Evolutionary conservation across 2,888 invertebrate genomes (phyloP).

Genomic region (Cheilosia vernalis): DNA sequence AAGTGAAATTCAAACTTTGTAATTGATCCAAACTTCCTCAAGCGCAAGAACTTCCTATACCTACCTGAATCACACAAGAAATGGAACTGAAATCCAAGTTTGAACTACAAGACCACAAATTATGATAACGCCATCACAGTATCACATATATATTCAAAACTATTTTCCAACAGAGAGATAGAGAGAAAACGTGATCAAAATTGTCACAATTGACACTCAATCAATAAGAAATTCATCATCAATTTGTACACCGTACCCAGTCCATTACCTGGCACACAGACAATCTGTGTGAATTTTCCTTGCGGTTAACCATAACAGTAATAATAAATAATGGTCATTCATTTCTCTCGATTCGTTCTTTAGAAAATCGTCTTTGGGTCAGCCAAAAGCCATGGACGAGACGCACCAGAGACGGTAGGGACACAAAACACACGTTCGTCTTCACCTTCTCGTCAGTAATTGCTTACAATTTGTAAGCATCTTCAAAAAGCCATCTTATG

Average conservation of each 20-base stretch:
- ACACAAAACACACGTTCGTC: slow-evolving; percentile 39
- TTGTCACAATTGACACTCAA: slow-evolving; percentile 60
- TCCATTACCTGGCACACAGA: slow-evolving; percentile 31
- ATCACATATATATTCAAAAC: not conserved
- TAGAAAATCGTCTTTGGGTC: slow-evolving; percentile 26
- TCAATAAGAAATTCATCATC: slow-evolving; percentile 65
- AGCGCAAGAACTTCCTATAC: not conserved
- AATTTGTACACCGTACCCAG: slow-evolving; percentile 41
- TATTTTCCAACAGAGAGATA: not conserved
- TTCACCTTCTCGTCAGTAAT: slow-evolving; percentile 58
- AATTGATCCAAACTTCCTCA: too few relatives aligned
- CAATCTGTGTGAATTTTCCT: slow-evolving; percentile 71
- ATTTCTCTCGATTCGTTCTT: slow-evolving; percentile 29
- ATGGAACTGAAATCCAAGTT: not conserved
- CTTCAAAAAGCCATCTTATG: slow-evolving; percentile 67
- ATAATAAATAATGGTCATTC: slow-evolving; percentile 72
- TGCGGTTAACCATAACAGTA: slow-evolving; percentile 65
- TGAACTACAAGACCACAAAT: too few relatives aligned
- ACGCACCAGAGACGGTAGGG: not conserved
- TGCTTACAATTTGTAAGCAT: slow-evolving; percentile 71
- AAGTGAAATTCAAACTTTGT: too few relatives aligned
- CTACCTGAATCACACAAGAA: not conserved
- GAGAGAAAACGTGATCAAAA: slow-evolving; percentile 38
- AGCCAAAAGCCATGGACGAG: not conserved
- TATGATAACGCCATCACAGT: not conserved